Evolutionary conservation across 2,113 vertebrate genomes (phyloP).

Genomic region (Bubalus kerabau): DNA sequence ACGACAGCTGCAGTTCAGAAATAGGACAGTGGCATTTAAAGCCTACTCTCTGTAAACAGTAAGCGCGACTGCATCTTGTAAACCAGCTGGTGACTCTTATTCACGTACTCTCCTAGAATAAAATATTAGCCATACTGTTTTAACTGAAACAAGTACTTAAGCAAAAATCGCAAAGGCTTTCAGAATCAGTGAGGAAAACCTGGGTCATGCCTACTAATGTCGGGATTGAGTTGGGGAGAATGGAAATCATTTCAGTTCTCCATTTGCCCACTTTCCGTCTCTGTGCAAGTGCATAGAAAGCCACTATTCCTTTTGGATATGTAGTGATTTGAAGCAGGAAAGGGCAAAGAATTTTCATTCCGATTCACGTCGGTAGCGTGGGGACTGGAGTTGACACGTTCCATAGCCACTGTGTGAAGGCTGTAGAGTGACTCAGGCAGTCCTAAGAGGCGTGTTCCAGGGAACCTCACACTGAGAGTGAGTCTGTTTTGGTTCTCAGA

Average conservation of each 20-base stretch:
- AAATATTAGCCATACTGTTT: not conserved
- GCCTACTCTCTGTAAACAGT: constrained; percentile 92
- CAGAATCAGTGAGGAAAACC: not conserved
- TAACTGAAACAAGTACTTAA: not conserved
- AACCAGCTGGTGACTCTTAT: not conserved
- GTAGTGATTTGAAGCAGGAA: not conserved
- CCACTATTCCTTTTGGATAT: not conserved
- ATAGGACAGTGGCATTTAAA: constrained; percentile 84
- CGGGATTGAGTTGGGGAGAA: not conserved
- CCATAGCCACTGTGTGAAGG: not conserved
- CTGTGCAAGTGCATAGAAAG: not conserved
- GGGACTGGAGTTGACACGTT: not conserved
- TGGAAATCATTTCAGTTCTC: not conserved
- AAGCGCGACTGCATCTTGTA: constrained; percentile 71
- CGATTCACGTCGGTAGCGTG: not conserved
- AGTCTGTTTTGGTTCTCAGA: not conserved
- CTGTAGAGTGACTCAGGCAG: not conserved
- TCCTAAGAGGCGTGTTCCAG: not conserved
- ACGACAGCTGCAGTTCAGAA: constrained; percentile 86
- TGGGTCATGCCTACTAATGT: not conserved
- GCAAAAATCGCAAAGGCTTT: not conserved
- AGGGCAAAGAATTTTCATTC: not conserved
- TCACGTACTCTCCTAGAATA: not conserved
- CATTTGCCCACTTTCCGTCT: not conserved
- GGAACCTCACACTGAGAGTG: not conserved